Conservation (phyloP, 2,797 vertebrate species). For the Microtus obscurus region DNA sequence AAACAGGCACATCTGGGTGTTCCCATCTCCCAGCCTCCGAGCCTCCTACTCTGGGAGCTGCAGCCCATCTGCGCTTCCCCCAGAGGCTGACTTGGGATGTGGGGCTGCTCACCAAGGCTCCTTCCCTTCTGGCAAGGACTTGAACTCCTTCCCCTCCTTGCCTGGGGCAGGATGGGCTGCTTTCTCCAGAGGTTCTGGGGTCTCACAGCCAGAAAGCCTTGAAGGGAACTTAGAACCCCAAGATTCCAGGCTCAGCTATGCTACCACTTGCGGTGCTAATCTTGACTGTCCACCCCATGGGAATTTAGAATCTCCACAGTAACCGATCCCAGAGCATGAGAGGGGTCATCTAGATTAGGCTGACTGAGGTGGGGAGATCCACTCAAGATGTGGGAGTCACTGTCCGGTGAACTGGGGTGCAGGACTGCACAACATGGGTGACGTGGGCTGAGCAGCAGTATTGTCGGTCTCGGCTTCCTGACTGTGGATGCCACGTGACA, state of each 20-base stretch:
- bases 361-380: background rate
- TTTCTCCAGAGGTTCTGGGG: background rate
- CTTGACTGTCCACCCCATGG: no score
- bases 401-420: background rate
- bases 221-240: background rate
- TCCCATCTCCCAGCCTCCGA: background rate
- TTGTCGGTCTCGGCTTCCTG: background rate
- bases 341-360: background rate
- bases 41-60: background rate
- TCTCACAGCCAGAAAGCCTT: background rate
- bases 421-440: background rate
- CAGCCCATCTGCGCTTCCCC: background rate
- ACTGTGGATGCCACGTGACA: background rate
- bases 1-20: conserved; percentile 23
- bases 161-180: background rate
- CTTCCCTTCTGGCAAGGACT: background rate
- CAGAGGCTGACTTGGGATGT: background rate
- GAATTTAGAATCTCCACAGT: background rate
- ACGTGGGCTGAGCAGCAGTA: background rate
- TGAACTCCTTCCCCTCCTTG: background rate
- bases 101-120: background rate
- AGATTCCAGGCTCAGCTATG: background rate
- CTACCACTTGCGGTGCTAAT: background rate
- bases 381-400: background rate
- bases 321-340: background rate